Evolutionary conservation across 1,140 invertebrate species (phyloP), one percentile per base, ranked within the genome.

Genomic region (Sinella curviseta): DNA sequence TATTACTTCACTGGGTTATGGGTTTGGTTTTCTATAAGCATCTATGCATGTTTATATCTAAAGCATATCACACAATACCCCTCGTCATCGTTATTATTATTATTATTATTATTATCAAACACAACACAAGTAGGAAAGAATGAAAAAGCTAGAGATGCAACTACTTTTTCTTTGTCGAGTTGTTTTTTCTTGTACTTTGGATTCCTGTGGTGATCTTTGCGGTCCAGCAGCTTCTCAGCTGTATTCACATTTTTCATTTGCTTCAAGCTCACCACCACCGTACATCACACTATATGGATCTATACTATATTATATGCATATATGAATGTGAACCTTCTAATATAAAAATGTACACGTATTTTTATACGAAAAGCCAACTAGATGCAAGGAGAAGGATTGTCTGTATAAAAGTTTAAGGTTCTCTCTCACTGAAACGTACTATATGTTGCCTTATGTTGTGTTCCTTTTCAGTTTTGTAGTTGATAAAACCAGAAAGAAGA

Each of bases 131-230:
- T 14, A 60, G 4, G 57, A 48, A 20, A 12, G 39, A 20, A 48
- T 48, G 20, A 48, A 17, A 14, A 26, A 30, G 48, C 16, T 20
- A 26, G 33, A 74, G 73, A 74, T 76, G 70, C 35, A 55, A 31
- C 28, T 20, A 26, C 60, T 74, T 33, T 30, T 31, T 26, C 34
- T 39, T 76, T 36, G 34, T 76, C 26, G 30, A 36, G 33, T 31
- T 65, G 76, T 80, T 36, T 74, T 57, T 54, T 78, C 65, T 35
- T 54, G 65, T 55, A 77, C 48, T 80, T 65, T 80, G 79, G 76
- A 75, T 74, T 80, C 79, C 79, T 77, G 79, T 67, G 67, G 79
- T 80, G 79, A 80, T 80, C 79, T 80, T 80, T 80, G 79, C 54
- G 79, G 79, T 80, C 79, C 79, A 80, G 76, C 79, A 80, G 79